Evolutionary conservation across 2,888 invertebrate genomes (phyloP), one percentile per base, ranked within the genome.

Genomic region (Ametastegia equiseti): DNA sequence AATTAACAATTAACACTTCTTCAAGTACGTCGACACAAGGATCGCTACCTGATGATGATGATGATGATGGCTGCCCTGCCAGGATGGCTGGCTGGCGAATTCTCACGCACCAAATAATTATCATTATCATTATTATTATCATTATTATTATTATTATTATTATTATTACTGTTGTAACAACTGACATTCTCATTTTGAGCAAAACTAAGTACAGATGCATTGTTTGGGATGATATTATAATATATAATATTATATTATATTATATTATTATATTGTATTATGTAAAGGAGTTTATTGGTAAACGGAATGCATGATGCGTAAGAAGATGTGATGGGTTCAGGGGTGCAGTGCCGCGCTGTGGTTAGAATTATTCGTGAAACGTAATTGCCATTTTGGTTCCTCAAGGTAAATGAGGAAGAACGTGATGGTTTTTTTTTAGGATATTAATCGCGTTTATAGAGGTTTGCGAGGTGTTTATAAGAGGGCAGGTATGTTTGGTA

Each of bases 211-310:
- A 45, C 13, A 75, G 36, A 75, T 54, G 75, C 75, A 27, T 54
- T 75, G 75, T 50, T 75, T 75, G 50, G 33, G 75, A 54, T 50
- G 50, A 54, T 50, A 50, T 54, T 71, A 71, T 71, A 45, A 13
- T 50, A 75, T 36, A 50, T 19, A 23, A 50, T 54, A 50, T 54
- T 75, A 71, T 71, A 47, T 23, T 71, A 71, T 71, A 47, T 71
- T 45, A 71, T 47, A 71, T 71, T 71, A 45, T 39, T 67, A 67
- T 67, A 39, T 65, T 39, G n/a, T 71, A 45, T 71, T 71, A 39
- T 36, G 39, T 67, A 67, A 67, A 60, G 13, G 13, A 30, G 30
- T 60, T 27, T 5, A 60, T 60, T 30, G 60, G 30, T 60, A 60
- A 54, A 67, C 36, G 36, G 67, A 19, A 67, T 39, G 67, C 67